Conservation (phyloP, 2,797 vertebrate species). For the Syndactyla subalaris region DNA sequence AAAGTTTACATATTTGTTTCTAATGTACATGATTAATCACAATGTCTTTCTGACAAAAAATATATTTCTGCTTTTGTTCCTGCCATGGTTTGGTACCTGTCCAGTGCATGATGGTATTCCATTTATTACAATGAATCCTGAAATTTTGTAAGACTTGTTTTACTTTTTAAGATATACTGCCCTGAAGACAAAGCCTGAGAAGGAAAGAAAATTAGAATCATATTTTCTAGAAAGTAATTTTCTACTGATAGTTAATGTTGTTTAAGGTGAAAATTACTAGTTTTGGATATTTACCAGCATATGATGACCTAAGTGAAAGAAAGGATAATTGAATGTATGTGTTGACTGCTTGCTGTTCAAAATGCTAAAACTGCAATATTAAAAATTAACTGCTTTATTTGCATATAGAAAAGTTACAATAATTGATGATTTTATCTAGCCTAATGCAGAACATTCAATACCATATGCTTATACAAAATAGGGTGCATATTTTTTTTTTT, state of each 20-base stretch:
- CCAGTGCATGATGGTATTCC: background rate
- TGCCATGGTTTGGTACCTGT: background rate
- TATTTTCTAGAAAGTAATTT: slow-evolving; percentile 35
- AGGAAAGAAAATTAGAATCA: slow-evolving; percentile 9
- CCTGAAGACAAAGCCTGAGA: background rate
- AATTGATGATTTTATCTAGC: slow-evolving; percentile 44
- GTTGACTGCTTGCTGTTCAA: slow-evolving; percentile 2
- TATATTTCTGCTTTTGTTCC: background rate
- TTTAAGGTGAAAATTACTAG: slow-evolving; percentile 6
- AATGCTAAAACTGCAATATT: slow-evolving; percentile 22
- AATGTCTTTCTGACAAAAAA: background rate
- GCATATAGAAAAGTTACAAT: background rate
- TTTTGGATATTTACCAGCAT: background rate
- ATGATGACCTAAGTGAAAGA: slow-evolving; percentile 32
- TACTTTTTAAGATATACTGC: background rate
- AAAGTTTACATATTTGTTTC: background rate
- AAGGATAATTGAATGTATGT: slow-evolving; percentile 7
- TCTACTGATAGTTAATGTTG: background rate
- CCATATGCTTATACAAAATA: slow-evolving; percentile 29
- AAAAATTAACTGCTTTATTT: slow-evolving; percentile 38
- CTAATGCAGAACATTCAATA: background rate
- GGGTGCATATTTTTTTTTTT: background rate
- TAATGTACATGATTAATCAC: background rate
- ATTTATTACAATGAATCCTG: background rate
- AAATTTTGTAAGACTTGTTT: background rate